Base-by-base conservation (phyloP, 2,113 vertebrate genomes). In the Colistium nudipinnis region DNA sequence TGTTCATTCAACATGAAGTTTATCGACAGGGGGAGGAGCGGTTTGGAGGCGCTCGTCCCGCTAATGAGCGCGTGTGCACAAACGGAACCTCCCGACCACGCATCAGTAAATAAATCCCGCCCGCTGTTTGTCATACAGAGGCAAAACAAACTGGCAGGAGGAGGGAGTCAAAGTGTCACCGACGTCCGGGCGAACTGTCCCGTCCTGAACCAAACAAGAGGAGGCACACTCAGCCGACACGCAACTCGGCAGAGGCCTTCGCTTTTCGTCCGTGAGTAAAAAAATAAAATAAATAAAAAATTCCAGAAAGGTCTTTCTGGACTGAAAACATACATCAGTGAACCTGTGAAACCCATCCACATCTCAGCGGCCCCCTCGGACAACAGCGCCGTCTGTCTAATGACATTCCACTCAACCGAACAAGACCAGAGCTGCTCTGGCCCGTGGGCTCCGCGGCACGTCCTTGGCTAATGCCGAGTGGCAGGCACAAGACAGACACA, bases 1-100 rank as follows among this genome's bases (percentile, higher is more conserved):
- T 87, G 85, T 73, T 85, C 73, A 71, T 82, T 75, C 83, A 82
- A 76, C 82, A 83, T 74, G 47, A 56, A 78, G 77, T 78, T 88
- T 87, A 87, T 83, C 84, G 87, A 87, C 81, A 84, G 79, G 74
- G 70, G 52, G 63, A 80, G 80, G 52, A 54, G 72, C 45, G 64
- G n/a, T n/a, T n/a, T 60, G 66, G 62, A 70, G 66, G 54, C 51
- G 62, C 45, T 57, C 44, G 19, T 56, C 72, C 52, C 70, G 61
- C 48, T 70, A 69, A 75, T 63, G 62, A 68, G 41, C 51, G 60
- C 59, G 66, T 54, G 28, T 62, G 62, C 41, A 22, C 55, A 61
- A 66, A 83, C 1, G 36, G 41, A 51, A 49, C 33, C 70, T 80
- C n/a, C 44, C 71, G 62, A 45, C 59, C 7, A 7, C 8, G 2